These are phyloP conservation scores for Drosophila gunungcola DNA, from an alignment of 1,140 invertebrate species.

Conservation along the genomic window DNA sequence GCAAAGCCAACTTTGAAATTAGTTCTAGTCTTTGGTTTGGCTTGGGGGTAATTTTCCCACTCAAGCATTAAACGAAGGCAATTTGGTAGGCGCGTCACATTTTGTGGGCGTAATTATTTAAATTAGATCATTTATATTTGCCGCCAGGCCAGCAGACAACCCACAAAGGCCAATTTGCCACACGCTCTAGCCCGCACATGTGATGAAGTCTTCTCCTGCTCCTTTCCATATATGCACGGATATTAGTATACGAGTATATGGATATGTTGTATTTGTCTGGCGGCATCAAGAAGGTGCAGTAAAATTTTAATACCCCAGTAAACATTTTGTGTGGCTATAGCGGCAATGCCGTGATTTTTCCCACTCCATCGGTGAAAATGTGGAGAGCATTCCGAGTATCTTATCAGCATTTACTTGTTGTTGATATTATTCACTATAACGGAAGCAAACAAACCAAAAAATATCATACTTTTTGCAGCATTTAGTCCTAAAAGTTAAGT, in stretches of 20 bases:
- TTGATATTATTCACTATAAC: neutral
- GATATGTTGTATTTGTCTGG: constrained; percentile 14
- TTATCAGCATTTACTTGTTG: constrained; percentile 52
- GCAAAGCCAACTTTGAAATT: constrained; percentile 55
- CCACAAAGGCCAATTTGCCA: constrained; percentile 64
- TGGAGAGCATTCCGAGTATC: constrained; percentile 63
- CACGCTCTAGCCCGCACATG: constrained; percentile 60
- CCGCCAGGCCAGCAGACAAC: constrained; percentile 57
- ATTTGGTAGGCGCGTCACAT: constrained; percentile 56
- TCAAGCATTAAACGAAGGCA: constrained; percentile 69
- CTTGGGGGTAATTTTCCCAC: constrained; percentile 53
- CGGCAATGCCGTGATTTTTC: constrained; percentile 53
- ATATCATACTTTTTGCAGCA: too few species aligned
- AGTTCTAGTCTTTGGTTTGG: constrained; percentile 37
- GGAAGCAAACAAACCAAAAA: too few species aligned
- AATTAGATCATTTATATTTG: constrained; percentile 81
- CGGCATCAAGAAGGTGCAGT: constrained; percentile 56
- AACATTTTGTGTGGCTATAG: constrained; percentile 30
- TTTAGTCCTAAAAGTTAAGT: too few species aligned
- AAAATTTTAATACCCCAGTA: constrained; percentile 72
- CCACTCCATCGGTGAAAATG: constrained; percentile 33
- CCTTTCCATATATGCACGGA: neutral
- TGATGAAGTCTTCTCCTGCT: constrained; percentile 40
- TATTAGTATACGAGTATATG: neutral
- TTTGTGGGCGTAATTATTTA: constrained; percentile 76